A percentile compares a stretch with the other conserved stretches of the same genome.
Conservation (phyloP, 2,797 vertebrate species). For the Lophotriccus pileatus region DNA sequence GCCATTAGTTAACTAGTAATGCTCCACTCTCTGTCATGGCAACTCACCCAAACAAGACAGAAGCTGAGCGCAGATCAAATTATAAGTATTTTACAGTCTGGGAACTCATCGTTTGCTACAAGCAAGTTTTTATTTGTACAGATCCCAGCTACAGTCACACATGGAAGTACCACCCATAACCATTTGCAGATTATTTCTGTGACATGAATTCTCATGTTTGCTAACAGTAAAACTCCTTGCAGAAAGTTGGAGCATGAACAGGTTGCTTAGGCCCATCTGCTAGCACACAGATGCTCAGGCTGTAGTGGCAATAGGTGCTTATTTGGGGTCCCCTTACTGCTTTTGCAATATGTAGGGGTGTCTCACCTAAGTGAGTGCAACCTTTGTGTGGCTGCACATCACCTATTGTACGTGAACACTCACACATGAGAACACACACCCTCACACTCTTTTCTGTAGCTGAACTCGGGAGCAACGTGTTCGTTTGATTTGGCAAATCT, state of each 20-base stretch:
- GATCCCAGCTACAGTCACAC: not conserved
- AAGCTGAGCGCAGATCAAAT: not conserved
- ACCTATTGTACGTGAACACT: not conserved
- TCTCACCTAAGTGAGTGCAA: not conserved
- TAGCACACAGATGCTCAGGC: rapidly evolving
- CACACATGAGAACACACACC: not conserved
- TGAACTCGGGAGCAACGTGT: not conserved
- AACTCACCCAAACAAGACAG: not conserved
- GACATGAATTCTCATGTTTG: not conserved
- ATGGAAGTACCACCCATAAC: not conserved
- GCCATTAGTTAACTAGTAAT: not conserved
- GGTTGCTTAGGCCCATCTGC: not conserved
- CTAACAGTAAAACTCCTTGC: not conserved
- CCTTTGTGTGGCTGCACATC: not conserved
- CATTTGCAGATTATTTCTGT: not conserved
- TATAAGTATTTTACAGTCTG: not conserved
- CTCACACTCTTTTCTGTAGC: not conserved
- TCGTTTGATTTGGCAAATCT: not conserved
- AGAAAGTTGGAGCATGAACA: not conserved
- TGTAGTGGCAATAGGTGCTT: not conserved
- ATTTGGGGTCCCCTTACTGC: not conserved
- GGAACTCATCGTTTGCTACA: not conserved
- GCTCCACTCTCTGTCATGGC: not conserved
- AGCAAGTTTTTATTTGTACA: not conserved
- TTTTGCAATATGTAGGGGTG: not conserved